Conservation (phyloP, 2,113 vertebrate genomes). For the Stegostoma tigrinum region DNA sequence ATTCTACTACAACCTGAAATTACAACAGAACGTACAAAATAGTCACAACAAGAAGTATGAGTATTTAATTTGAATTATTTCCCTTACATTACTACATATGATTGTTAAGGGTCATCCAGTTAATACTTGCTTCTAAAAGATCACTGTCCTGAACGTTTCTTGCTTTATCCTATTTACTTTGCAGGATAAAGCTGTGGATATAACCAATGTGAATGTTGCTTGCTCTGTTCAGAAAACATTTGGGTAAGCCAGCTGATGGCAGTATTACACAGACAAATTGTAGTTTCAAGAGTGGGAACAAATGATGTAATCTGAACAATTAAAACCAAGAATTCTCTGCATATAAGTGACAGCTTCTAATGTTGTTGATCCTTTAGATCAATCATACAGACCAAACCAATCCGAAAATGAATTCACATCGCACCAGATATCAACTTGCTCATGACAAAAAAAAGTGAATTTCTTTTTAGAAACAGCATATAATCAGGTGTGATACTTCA, state of each 20-base stretch:
- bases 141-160: not conserved
- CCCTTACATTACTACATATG: not conserved
- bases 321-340: not conserved
- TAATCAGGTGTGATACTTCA: not conserved
- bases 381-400: no score
- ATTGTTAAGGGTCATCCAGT: not conserved
- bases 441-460: not conserved
- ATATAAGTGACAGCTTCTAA: not conserved
- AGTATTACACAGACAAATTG: not conserved
- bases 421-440: not conserved
- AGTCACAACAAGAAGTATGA: not conserved
- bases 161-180: not conserved
- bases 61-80: not conserved
- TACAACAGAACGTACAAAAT: not conserved
- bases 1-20: conserved; percentile 66
- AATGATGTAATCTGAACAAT: not conserved
- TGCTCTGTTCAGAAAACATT: not conserved
- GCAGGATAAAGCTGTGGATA: not conserved
- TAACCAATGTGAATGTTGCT: not conserved
- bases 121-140: no score
- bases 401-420: not conserved
- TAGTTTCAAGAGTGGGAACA: not conserved
- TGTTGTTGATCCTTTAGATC: not conserved
- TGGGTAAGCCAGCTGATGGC: not conserved
- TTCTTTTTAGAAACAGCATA: not conserved